These are phyloP conservation scores for Odocoileus hemionus DNA, from an alignment of 2,113 vertebrate species.

Conservation along the genomic window DNA sequence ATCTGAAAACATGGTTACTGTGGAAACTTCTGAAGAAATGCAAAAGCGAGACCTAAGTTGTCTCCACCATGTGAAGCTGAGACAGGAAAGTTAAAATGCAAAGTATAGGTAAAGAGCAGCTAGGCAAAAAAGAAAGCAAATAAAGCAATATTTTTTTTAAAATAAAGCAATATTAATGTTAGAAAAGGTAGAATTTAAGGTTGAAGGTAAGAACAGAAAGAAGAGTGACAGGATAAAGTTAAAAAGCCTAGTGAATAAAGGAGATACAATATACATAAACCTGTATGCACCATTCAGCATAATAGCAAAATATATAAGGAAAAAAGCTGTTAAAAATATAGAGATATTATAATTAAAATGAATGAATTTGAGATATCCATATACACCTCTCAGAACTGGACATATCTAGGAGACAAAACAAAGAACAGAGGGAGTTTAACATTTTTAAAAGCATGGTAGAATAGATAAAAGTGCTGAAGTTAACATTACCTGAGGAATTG, in stretches of 20 bases:
- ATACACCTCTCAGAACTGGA: neutral
- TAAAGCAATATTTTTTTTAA: neutral
- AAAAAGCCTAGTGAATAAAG: neutral
- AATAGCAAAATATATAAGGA: slow-evolving; percentile 24
- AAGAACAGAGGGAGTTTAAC: neutral
- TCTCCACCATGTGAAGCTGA: neutral
- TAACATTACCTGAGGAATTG: neutral
- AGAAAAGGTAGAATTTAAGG: neutral
- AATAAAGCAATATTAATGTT: neutral
- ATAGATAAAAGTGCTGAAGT: slow-evolving; percentile 6
- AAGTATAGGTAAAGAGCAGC: neutral
- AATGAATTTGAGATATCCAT: neutral
- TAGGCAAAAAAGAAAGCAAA: neutral
- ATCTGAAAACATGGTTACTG: neutral
- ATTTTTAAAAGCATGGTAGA: neutral
- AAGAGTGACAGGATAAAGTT: neutral
- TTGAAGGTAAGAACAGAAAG: neutral
- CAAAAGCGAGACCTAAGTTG: neutral
- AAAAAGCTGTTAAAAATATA: neutral
- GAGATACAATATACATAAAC: neutral
- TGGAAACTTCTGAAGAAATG: neutral
- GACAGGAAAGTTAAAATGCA: neutral
- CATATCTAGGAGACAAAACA: neutral
- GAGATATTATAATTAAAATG: neutral
- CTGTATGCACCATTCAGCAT: neutral